Evolutionary conservation across 2,797 vertebrate genomes (phyloP), one percentile per base, ranked within the genome.

Genomic region (Mionectes olivaceus): DNA sequence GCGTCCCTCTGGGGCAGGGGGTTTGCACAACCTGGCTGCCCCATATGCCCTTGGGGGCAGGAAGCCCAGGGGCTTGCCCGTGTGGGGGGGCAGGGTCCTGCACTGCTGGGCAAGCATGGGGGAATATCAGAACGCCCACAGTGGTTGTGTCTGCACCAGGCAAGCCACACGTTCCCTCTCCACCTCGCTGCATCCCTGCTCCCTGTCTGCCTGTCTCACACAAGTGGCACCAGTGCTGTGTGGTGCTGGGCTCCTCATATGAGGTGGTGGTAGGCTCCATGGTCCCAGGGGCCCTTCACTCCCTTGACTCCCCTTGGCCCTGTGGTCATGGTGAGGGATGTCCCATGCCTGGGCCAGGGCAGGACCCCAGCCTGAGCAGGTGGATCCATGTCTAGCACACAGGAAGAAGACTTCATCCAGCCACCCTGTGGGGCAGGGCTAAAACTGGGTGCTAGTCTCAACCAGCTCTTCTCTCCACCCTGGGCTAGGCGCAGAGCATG

Each of bases 401-500:
- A 25, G 32, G 7, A 79, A 43, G 44, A 25, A 74, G 47, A n/a
- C 41, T 47, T 79, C 63, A 39, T 13, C 18, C 2, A 2, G 13
- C 32, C 71, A 44, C 12, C 7, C 19, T 0, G 0, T 22, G 44
- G 60, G 28, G 55, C 35, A 73, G 50, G 30, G 15, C 24, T 76
- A 63, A 78, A 87, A 35, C 15, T 37, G 6, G n/a, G 5, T 69
- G 44, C 46, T 41, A 68, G 43, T 85, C 41, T 52, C 56, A 56
- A 30, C n/a, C 43, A 68, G 21, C 7, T 30, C 19, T 57, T 78
- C 41, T 47, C 49, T 76, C 57, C n/a, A 21, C 7, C 41, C 7
- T 0, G 0, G 47, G 19, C 15, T 69, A 55, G 21, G 32, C 37
- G 69, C 50, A 76, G 43, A 33, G 21, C 0, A 0, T 41, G 14